A percentile compares a stretch with the other conserved stretches of the same genome.
Conservation (phyloP, 2,888 invertebrate species). For the Apotomis betuletana region DNA sequence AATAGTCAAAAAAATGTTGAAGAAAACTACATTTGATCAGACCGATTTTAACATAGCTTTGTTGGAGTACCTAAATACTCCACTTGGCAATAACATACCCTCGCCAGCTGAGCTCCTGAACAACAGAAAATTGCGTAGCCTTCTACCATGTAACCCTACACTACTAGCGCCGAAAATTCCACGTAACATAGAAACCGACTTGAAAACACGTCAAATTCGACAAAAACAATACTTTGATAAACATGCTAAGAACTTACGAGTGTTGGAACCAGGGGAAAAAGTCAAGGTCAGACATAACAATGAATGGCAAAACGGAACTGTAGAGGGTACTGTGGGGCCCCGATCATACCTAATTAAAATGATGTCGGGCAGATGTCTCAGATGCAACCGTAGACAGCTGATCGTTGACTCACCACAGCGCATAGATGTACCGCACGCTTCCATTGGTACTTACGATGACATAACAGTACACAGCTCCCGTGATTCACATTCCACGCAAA, state of each 20-base stretch:
- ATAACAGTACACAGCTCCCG: slow-evolving; percentile 2
- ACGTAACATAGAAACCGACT: not conserved
- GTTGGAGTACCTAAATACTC: slow-evolving; percentile 7
- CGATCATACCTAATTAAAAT: slow-evolving; percentile 14
- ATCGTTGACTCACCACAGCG: slow-evolving; percentile 15
- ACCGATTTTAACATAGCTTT: not conserved
- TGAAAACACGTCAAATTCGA: not conserved
- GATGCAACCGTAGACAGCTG: slow-evolving; percentile 15
- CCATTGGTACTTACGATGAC: not conserved
- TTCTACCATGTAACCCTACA: slow-evolving; percentile 6
- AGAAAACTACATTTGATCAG: not conserved
- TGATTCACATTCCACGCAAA: not conserved
- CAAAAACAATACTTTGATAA: slow-evolving; percentile 11
- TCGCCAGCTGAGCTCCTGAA: slow-evolving; percentile 17
- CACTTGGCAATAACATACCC: not conserved
- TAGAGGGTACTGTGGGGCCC: not conserved
- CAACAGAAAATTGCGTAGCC: slow-evolving; percentile 9
- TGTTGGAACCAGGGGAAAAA: not conserved
- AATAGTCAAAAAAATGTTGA: slow-evolving; percentile 22
- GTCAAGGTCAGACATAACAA: slow-evolving; percentile 4
- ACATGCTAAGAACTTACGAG: not conserved
- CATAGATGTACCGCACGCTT: not conserved
- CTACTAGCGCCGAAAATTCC: slow-evolving; percentile 12
- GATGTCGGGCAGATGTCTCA: not conserved
- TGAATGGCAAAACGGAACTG: slow-evolving; percentile 1